Percentiles rank a stretch among this genome's conserved stretches.
Evolutionary conservation across 1,140 invertebrate species (phyloP).

Genomic region (Scaptomyza hsui): DNA sequence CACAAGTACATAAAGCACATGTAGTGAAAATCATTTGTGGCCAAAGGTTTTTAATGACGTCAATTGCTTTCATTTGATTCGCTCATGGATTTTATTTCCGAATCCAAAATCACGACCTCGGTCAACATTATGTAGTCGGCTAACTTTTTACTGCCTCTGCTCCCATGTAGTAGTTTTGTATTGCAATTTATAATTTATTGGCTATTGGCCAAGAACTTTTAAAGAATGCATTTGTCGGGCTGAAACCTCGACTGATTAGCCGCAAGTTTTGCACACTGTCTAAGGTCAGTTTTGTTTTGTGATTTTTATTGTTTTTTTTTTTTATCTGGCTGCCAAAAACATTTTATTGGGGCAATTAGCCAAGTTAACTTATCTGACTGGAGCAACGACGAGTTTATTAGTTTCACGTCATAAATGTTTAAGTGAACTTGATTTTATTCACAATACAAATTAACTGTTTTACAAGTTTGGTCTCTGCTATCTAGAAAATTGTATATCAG

Average conservation of each 20-base stretch:
- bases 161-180: conserved; percentile 8
- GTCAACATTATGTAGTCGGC: conserved; percentile 39
- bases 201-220: conserved; percentile 50
- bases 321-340: conserved; percentile 14
- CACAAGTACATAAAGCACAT: not conserved
- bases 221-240: not conserved
- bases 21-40: not conserved
- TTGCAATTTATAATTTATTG: conserved; percentile 43
- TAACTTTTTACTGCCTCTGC: not conserved
- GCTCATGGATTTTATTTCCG: conserved; percentile 2
- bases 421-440: not conserved
- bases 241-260: conserved; percentile 13
- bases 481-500: not conserved
- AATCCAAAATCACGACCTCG: conserved; percentile 44
- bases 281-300: conserved; percentile 67
- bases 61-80: conserved; percentile 3
- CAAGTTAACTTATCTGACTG: conserved; percentile 32
- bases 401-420: not conserved
- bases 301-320: conserved; percentile 18
- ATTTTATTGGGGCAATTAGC: conserved; percentile 32
- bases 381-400: not conserved
- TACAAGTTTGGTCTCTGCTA: not conserved
- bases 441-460: not conserved
- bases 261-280: conserved; percentile 41
- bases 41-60: conserved; percentile 15